Evolutionary conservation across 2,888 invertebrate species (phyloP).

Genomic region (Leptopilina myrica): DNA sequence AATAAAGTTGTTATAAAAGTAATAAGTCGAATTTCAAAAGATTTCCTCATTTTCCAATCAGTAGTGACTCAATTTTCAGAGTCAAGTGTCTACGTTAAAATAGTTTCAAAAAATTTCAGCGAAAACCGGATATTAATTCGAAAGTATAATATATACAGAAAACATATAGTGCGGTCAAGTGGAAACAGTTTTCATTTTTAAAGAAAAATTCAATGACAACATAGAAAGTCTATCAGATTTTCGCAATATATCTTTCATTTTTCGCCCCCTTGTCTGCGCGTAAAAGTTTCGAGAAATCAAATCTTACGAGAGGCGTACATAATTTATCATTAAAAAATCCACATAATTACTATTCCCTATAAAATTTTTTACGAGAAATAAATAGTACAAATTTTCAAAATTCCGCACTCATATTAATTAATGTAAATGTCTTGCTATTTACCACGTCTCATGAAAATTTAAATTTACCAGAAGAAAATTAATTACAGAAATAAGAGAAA

Average conservation of each 20-base stretch:
- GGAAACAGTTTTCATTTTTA: constrained; percentile 14
- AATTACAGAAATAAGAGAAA: not conserved
- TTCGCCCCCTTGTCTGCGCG: not conserved
- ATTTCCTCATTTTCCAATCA: not conserved
- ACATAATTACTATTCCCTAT: not conserved
- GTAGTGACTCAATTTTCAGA: constrained; percentile 5
- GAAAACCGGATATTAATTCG: constrained; percentile 16
- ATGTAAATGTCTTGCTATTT: too few relatives aligned
- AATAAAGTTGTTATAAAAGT: too few relatives aligned
- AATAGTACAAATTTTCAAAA: not conserved
- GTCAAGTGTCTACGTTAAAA: not conserved
- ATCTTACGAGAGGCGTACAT: constrained; percentile 4
- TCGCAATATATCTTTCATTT: not conserved
- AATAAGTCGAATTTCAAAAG: too few relatives aligned
- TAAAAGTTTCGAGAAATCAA: not conserved
- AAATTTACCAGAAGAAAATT: not conserved
- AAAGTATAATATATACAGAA: constrained; percentile 10
- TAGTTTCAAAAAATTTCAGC: not conserved
- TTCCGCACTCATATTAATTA: not conserved
- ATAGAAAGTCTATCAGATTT: constrained; percentile 24
- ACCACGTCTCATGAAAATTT: too few relatives aligned
- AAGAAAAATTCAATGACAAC: constrained; percentile 11
- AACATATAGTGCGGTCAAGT: not conserved
- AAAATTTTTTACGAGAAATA: not conserved
- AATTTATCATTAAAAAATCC: not conserved